phyloP scores from a whole-genome alignment of 2,113 vertebrate genomes.

The Suricata suricatta region DNA sequence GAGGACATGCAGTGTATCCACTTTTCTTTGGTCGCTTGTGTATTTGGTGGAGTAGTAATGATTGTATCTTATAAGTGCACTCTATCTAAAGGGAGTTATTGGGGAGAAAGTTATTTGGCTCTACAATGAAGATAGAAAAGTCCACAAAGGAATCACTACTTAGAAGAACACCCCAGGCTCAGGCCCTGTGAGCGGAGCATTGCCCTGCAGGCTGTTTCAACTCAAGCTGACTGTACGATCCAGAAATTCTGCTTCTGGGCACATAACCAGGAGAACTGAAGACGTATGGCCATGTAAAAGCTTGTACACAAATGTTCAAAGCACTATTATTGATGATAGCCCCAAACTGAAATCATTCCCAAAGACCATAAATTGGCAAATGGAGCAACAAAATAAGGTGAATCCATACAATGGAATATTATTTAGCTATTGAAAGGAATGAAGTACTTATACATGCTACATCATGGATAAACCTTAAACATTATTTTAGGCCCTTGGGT shows the following conservation, averaged over 20 bases:
- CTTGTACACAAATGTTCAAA: background rate
- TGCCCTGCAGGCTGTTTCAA: fast-evolving
- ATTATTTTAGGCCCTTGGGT: background rate
- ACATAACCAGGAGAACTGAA: background rate
- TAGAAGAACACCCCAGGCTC: background rate
- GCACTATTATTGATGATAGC: background rate
- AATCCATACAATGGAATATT: background rate
- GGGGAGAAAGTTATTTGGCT: background rate
- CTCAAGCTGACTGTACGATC: background rate
- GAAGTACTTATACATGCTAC: background rate
- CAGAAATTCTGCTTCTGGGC: background rate
- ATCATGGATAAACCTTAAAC: background rate
- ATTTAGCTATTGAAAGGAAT: background rate
- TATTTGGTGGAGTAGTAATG: background rate
- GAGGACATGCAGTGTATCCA: background rate
- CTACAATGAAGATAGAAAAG: background rate
- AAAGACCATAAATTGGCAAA: background rate
- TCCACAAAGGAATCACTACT: background rate
- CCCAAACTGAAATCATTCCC: background rate
- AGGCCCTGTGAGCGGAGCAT: background rate
- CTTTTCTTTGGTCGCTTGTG: background rate
- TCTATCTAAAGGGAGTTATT: background rate
- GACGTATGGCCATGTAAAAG: background rate
- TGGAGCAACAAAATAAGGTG: background rate
- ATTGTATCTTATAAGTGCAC: background rate